phyloP scores from a whole-genome alignment of 2,113 vertebrate species.

The Isurus oxyrinchus region DNA sequence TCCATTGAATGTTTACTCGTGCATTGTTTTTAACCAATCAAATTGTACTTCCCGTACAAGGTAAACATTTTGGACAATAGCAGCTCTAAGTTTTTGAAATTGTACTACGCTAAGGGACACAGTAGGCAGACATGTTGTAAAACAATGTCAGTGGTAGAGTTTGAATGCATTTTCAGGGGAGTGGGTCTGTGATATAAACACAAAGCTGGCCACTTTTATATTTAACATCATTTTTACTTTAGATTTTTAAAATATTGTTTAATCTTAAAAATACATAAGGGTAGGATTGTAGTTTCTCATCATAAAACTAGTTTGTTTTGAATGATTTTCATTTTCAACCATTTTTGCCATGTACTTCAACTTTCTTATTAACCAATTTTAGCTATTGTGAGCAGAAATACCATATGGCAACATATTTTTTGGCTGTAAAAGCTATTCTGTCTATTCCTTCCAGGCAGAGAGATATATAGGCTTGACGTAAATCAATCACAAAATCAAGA shows the following conservation, averaged over 20 bases:
- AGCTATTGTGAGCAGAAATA: not conserved
- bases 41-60: not conserved
- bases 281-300: not conserved
- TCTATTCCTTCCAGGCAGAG: not conserved
- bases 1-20: not conserved
- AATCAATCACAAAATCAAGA: not conserved
- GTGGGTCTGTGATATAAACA: not conserved
- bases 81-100: not conserved
- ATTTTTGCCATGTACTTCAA: not conserved
- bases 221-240: not conserved
- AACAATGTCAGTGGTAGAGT: not conserved
- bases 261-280: not conserved
- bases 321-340: not conserved
- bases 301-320: too few species aligned
- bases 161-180: not conserved
- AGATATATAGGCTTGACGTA: not conserved
- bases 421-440: not conserved
- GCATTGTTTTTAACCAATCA: not conserved
- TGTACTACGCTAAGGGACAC: not conserved
- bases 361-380: not conserved
- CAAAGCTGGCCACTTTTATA: not conserved
- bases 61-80: not conserved
- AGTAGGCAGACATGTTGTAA: not conserved
- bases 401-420: not conserved
- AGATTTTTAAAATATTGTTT: not conserved